Conservation (phyloP, 1,140 invertebrate genomes). For the Homarus americanus region DNA sequence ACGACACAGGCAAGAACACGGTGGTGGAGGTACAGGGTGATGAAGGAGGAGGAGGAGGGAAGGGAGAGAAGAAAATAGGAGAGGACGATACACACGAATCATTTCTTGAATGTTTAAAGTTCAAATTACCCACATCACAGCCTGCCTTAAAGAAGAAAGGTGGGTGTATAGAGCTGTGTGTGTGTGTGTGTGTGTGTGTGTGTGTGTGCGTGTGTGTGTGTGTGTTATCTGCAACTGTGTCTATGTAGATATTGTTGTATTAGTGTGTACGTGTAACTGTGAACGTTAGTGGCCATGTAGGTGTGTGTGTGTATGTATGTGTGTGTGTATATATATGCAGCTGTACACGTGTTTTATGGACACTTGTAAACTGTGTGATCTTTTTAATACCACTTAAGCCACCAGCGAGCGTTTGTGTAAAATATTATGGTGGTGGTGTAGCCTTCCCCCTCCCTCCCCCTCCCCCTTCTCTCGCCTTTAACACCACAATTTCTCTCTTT, state of each 20-base stretch:
- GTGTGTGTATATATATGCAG: neutral
- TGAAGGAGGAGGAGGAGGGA: neutral
- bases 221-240: neutral
- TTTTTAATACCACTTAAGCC: too few relatives aligned
- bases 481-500: too few relatives aligned
- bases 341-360: neutral
- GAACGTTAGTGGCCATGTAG: neutral
- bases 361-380: neutral
- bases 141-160: neutral
- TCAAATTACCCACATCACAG: too few relatives aligned
- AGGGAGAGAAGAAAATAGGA: too few relatives aligned
- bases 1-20: too few relatives aligned
- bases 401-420: too few relatives aligned
- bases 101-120: too few relatives aligned
- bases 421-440: too few relatives aligned
- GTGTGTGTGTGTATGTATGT: neutral
- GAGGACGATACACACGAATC: too few relatives aligned
- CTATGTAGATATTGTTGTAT: neutral
- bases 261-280: neutral
- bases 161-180: neutral
- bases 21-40: too few relatives aligned
- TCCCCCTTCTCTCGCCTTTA: too few relatives aligned
- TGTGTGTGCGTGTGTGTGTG: neutral
- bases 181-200: neutral
- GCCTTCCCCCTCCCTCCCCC: too few relatives aligned